phyloP scores from a whole-genome alignment of 2,888 invertebrate genomes.

The Drosophila macrospina region DNA sequence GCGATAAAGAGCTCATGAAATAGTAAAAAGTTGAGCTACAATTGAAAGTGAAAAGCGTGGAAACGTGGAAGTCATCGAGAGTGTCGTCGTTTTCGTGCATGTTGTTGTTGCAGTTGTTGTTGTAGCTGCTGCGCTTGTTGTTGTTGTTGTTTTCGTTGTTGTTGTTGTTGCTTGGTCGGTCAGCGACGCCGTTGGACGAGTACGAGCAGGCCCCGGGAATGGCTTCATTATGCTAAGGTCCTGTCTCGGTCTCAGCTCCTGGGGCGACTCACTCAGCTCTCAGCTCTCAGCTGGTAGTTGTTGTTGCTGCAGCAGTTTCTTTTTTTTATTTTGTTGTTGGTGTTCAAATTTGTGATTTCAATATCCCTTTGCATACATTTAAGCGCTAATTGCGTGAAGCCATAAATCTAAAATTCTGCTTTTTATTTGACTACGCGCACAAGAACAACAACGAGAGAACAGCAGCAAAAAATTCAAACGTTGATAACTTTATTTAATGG shows the following conservation, averaged over 20 bases:
- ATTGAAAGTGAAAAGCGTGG: slow-evolving; percentile 84
- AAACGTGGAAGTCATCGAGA: slow-evolving; percentile 81
- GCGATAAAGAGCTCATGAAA: slow-evolving; percentile 51
- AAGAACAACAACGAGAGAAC: slow-evolving; percentile 4
- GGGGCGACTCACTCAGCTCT: slow-evolving; percentile 25
- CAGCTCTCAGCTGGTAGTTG: slow-evolving; percentile 3
- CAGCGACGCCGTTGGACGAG: slow-evolving; percentile 50
- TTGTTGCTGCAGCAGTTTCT: slow-evolving; percentile 4
- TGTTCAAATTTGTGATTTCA: slow-evolving; percentile 58
- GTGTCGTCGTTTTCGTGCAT: slow-evolving; percentile 54
- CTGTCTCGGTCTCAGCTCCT: slow-evolving; percentile 39
- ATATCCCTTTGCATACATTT: slow-evolving; percentile 80
- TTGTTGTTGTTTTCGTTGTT: slow-evolving; percentile 12
- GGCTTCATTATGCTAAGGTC: slow-evolving; percentile 68
- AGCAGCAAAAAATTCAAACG: slow-evolving; percentile 20
- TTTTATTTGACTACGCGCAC: slow-evolving; percentile 56
- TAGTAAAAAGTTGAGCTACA: slow-evolving; percentile 78
- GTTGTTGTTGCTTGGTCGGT: slow-evolving; percentile 49
- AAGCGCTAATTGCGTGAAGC: slow-evolving; percentile 83
- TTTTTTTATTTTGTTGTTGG: slow-evolving; percentile 11
- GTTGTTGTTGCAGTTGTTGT: slow-evolving; percentile 11
- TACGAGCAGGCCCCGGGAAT: slow-evolving; percentile 36
- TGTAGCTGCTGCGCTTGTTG: slow-evolving; percentile 7
- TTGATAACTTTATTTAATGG: slow-evolving; percentile 76
- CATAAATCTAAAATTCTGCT: slow-evolving; percentile 72